Percentiles rank a stretch among this genome's conserved stretches.
Conservation (phyloP, 2,797 vertebrate species). For the Onychomys arenicola region DNA sequence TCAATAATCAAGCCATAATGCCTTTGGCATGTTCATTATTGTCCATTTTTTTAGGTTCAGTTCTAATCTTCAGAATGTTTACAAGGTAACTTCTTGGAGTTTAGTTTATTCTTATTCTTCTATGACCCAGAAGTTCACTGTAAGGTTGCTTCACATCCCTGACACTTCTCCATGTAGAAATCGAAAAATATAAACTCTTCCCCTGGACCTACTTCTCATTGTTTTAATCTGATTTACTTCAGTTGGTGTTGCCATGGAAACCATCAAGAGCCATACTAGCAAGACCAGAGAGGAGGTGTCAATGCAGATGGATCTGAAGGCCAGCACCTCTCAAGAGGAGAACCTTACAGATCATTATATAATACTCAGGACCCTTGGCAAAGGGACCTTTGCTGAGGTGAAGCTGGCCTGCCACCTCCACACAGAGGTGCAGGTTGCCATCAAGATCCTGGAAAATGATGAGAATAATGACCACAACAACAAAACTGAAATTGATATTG, state of each 20-base stretch:
- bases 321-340: background rate
- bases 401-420: background rate
- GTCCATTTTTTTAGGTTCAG: background rate
- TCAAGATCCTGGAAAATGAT: background rate
- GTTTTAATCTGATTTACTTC: background rate
- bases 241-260: background rate
- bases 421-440: background rate
- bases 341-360: background rate
- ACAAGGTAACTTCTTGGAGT: background rate
- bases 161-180: background rate
- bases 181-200: background rate
- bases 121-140: background rate
- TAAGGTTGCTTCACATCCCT: background rate
- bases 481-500: background rate
- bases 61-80: background rate
- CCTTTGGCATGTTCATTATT: no score
- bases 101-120: background rate
- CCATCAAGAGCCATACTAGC: background rate
- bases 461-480: no score
- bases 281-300: background rate
- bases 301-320: background rate
- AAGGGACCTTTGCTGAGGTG: background rate
- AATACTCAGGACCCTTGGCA: background rate
- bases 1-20: no score
- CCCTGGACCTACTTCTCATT: background rate